Evolutionary conservation across 2,113 vertebrate species (phyloP).

Genomic region (Chloroceryle aenea): DNA sequence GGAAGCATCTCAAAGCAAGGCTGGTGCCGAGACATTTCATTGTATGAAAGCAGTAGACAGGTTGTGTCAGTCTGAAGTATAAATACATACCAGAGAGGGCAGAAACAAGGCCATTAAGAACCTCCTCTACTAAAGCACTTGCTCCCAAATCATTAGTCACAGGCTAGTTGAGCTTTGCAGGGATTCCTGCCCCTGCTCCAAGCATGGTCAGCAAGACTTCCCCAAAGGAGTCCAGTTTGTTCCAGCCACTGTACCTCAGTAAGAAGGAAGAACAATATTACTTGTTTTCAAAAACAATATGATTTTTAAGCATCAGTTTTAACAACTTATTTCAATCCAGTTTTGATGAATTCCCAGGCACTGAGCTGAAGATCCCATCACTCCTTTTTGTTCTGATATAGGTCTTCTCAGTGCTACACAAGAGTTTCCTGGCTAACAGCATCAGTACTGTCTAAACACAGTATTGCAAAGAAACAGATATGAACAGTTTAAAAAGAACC

Average conservation of each 20-base stretch:
- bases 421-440: not conserved
- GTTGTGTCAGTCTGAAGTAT: not conserved
- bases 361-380: not conserved
- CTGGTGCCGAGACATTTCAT: accelerated
- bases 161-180: not conserved
- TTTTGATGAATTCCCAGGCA: not conserved
- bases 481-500: not conserved
- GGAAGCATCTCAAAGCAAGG: not conserved
- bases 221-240: not conserved
- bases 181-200: not conserved
- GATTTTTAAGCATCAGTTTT: not conserved
- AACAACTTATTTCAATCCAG: not conserved
- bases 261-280: not conserved
- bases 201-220: not conserved
- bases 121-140: not conserved
- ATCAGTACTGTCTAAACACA: not conserved
- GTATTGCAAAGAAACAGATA: not conserved
- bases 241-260: not conserved
- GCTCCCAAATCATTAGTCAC: not conserved
- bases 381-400: not conserved
- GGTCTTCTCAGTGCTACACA: not conserved
- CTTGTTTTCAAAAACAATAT: not conserved
- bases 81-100: not conserved
- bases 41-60: not conserved
- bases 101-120: not conserved